Evolutionary conservation across 1,140 invertebrate species (phyloP), one percentile per base, ranked within the genome.

Genomic region (Macrocentrus cingulum): DNA sequence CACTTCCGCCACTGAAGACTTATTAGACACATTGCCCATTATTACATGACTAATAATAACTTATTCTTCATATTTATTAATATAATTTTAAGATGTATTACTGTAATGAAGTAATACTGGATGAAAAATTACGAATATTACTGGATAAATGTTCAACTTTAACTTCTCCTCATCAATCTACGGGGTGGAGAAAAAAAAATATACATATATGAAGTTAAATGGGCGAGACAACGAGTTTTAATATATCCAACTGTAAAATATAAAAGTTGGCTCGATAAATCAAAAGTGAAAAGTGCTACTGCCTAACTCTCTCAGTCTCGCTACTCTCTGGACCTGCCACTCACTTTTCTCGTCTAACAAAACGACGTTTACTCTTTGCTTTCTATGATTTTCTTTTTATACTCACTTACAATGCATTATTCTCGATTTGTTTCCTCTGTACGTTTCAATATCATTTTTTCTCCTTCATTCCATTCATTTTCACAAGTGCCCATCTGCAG

Each of bases 241-340:
- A 79, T 80, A 78, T 80, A 74, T 78, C 67, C 62, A 39, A 39
- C 32, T 55, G 56, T 45, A 68, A 65, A 66, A 74, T 74, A 78
- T 77, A 78, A 79, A 79, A 80, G 76, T 79, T 78, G 58, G 67
- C 66, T 68, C 69, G 64, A 80, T 80, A 80, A 80, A 80, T 80
- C 77, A 80, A 79, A 80, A 74, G 72, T 77, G 73, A 79, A 29
- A 79, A 80, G 76, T 74, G 36, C 70, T 29, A 64, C 74, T 66
- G 65, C 55, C 65, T 64, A 66, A 67, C 64, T 69, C 60, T 59
- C 56, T 52, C 32, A 42, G 41, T 59, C 54, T 62, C 25, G 13
- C 58, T n/a, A n/a, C n/a, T n/a, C n/a, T n/a, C n/a, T n/a, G n/a
- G n/a, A n/a, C n/a, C n/a, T 51, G 52, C 32, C 64, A 58, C 61